phyloP scores from a whole-genome alignment of 2,113 vertebrate species.

The Zosterops pallidus region DNA sequence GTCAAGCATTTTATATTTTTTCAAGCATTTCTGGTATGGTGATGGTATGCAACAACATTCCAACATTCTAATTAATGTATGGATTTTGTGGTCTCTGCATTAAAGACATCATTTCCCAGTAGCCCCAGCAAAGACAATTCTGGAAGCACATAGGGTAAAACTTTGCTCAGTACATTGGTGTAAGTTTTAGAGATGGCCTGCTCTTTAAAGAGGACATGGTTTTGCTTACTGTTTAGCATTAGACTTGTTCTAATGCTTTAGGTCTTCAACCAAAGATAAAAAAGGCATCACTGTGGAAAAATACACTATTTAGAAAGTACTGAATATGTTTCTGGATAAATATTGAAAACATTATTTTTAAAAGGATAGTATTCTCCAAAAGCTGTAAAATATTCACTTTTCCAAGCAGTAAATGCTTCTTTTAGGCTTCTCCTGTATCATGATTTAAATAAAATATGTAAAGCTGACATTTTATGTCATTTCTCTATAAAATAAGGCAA shows the following conservation, averaged over 20 bases:
- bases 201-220: not conserved
- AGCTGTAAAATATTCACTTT: not conserved
- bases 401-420: not conserved
- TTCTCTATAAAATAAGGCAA: slow-evolving; percentile 14
- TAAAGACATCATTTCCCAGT: not conserved
- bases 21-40: not conserved
- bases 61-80: not conserved
- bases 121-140: not conserved
- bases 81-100: not conserved
- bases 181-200: not conserved
- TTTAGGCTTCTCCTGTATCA: not conserved
- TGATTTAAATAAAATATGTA: slow-evolving; percentile 49
- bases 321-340: not conserved
- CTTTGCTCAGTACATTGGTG: not conserved
- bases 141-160: not conserved
- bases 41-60: not conserved
- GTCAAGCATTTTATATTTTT: not conserved
- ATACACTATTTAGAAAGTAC: not conserved
- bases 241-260: not conserved
- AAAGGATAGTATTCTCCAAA: not conserved
- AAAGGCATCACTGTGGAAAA: not conserved
- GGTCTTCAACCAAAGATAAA: not conserved
- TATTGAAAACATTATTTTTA: not conserved
- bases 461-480: slow-evolving; percentile 21
- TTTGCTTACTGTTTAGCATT: not conserved